Conservation (phyloP, 2,888 invertebrate species). For the Nipponacmea schrenckii region DNA sequence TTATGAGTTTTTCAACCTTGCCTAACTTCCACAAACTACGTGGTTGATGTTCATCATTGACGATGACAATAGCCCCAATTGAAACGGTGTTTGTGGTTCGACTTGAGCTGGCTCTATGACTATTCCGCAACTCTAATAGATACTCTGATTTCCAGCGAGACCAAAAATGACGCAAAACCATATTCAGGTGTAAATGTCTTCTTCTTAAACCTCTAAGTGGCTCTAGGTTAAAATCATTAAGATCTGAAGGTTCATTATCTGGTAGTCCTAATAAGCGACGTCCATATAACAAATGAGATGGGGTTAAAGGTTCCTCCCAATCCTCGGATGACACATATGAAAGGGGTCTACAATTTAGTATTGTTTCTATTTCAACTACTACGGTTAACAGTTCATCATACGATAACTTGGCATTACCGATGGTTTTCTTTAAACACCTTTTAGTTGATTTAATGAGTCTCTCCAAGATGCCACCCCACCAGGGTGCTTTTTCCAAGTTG, state of each 20-base stretch:
- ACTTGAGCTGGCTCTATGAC: neutral
- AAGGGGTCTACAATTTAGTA: no score
- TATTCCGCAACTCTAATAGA: neutral
- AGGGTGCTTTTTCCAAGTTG: neutral
- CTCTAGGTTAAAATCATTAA: no score
- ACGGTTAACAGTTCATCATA: conserved; percentile 13
- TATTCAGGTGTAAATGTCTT: neutral
- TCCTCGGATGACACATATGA: conserved; percentile 1
- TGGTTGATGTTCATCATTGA: neutral
- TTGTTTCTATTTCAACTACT: conserved; percentile 10
- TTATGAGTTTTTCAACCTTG: neutral
- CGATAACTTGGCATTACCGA: neutral
- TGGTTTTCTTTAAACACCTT: no score
- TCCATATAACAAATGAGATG: conserved; percentile 10
- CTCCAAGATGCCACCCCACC: neutral
- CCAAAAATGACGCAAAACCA: neutral
- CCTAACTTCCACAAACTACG: neutral
- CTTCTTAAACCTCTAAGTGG: no score
- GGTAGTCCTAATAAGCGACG: neutral
- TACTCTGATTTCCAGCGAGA: neutral
- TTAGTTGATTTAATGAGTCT: neutral
- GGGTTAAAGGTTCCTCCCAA: neutral
- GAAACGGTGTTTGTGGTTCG: neutral
- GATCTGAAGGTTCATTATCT: no score
- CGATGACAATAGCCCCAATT: neutral